Base-by-base conservation (phyloP, 37 sponge, comb jelly and placozoan genomes). In the Amphimedon queenslandica region DNA sequence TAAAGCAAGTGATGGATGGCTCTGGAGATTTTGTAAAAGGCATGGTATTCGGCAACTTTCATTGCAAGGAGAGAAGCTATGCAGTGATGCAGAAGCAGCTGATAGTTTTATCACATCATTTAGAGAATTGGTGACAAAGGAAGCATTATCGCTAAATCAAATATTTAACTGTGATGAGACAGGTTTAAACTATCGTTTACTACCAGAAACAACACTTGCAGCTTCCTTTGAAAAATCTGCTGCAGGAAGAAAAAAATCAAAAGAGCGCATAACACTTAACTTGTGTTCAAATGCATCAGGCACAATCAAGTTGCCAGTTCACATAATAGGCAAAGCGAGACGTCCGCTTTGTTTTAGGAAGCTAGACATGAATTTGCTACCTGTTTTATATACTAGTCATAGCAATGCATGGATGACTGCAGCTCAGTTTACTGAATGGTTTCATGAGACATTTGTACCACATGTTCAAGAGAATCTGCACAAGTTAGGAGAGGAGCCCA, bases 151-250 rank as follows among this genome's bases (percentile, higher is more conserved):
- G 5, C 18, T 57, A 16, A 42, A 89, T 47, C 83, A 82, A 43
- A 43, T 86, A 21, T 86, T 68, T 37, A 87, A 87, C 75, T 87
- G 84, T 58, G 88, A 92, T 79, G 92, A 92, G 70, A 92, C 88
- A 64, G 92, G 88, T 4, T 80, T 92, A 25, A 51, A 82, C 60
- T 92, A 58, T 63, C 61, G 76, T 30, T 56, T 82, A 10, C 71
- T 92, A 0, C 92, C 92, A 64, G 40, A 63, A 1, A 66, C 56
- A 29, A 81, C 85, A 25, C 35, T 91, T 1, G 87, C 79, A 66
- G 23, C 75, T 30, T 27, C 33, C 41, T 77, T 58, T 69, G 91
- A 90, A 57, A 84, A 86, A 24, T 73, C 81, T 24, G 85, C 85
- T 30, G 68, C 40, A 67, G 91, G 91, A 71, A 31, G 41, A 13